A percentile compares a stretch with the other conserved stretches of the same genome.
phyloP scores from a whole-genome alignment of 2,888 invertebrate species.

The Arenicola marina region DNA sequence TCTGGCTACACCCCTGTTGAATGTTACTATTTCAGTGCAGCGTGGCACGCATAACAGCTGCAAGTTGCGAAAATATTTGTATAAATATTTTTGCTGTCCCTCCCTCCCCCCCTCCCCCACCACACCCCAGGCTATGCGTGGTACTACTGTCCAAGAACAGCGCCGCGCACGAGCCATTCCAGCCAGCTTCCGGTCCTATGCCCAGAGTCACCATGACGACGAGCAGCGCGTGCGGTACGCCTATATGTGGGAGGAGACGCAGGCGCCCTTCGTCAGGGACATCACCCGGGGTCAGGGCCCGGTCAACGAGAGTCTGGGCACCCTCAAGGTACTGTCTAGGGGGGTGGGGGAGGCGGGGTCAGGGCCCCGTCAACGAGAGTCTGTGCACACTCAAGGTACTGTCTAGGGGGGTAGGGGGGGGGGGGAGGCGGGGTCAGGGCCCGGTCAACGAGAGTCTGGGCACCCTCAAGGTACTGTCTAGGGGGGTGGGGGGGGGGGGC shows the following conservation, averaged over 20 bases:
- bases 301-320: conserved; percentile 24
- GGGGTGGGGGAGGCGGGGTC: not conserved
- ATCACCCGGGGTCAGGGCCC: conserved; percentile 64
- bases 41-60: not conserved
- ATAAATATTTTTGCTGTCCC: not conserved
- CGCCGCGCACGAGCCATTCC: conserved; percentile 68
- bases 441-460: too few species aligned
- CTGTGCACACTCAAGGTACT: too few species aligned
- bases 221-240: conserved; percentile 75
- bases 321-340: conserved; percentile 39
- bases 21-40: too few species aligned
- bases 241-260: conserved; percentile 82
- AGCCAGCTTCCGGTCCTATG: conserved; percentile 75
- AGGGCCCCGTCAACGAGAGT: conserved; percentile 89
- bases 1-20: too few species aligned
- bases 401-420: too few species aligned
- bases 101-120: not conserved
- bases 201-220: conserved; percentile 64
- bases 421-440: too few species aligned
- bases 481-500: too few species aligned
- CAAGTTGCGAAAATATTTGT: not conserved
- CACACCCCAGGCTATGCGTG: conserved; percentile 68
- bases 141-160: conserved; percentile 73
- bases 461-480: too few species aligned
- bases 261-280: conserved; percentile 80